Percentiles rank a stretch among this genome's conserved stretches.
phyloP scores from a whole-genome alignment of 2,888 invertebrate genomes.

The Acronicta alni region DNA sequence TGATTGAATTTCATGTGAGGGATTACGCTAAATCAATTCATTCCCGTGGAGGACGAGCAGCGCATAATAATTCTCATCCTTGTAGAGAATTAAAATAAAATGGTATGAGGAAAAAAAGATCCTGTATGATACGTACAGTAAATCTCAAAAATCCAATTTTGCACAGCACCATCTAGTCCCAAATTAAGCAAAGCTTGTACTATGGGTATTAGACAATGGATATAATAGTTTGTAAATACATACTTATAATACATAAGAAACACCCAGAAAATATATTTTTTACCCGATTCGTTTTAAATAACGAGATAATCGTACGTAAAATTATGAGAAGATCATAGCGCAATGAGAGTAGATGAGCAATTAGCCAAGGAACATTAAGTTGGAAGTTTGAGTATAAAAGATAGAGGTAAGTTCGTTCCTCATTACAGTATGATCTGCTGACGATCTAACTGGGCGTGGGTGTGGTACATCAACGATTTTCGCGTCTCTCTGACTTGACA shows the following conservation, averaged over 20 bases:
- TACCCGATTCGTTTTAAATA: not conserved
- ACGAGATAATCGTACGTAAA: conserved; percentile 14
- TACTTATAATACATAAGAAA: too few relatives aligned
- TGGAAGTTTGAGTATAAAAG: conserved; percentile 54
- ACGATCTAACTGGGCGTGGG: conserved; percentile 80
- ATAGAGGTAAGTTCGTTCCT: conserved; percentile 71
- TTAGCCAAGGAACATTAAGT: conserved; percentile 46
- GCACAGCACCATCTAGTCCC: too few relatives aligned
- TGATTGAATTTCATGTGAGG: conserved; percentile 42
- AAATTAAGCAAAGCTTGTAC: too few relatives aligned
- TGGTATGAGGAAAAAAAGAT: not conserved
- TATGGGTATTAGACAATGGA: too few relatives aligned
- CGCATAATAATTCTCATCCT: conserved; percentile 32
- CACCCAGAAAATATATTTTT: too few relatives aligned
- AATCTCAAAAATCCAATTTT: not conserved
- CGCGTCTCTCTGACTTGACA: conserved; percentile 59
- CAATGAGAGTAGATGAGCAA: conserved; percentile 22
- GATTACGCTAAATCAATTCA: conserved; percentile 37
- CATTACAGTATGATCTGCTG: conserved; percentile 76
- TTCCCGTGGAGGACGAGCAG: conserved; percentile 21
- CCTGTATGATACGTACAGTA: too few relatives aligned
- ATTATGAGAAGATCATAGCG: conserved; percentile 12
- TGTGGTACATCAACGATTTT: conserved; percentile 80
- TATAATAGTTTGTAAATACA: too few relatives aligned
- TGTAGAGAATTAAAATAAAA: not conserved